phyloP scores from a whole-genome alignment of 2,888 invertebrate species.

The Chrysomela aeneicollis region DNA sequence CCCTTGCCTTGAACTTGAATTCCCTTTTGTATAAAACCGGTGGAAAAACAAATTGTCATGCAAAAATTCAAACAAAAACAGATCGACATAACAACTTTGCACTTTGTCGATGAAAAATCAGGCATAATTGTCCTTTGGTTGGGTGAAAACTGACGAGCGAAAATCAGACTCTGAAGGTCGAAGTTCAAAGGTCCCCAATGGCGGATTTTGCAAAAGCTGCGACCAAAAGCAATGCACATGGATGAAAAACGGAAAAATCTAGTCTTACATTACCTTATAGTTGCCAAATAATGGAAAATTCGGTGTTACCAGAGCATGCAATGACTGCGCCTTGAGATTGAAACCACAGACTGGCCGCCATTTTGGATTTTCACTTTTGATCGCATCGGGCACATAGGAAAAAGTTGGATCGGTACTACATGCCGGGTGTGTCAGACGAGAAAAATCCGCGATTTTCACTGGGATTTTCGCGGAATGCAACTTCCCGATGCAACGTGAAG shows the following conservation, averaged over 20 bases:
- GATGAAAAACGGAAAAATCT: constrained; percentile 24
- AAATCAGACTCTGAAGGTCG: constrained; percentile 52
- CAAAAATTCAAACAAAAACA: constrained; percentile 20
- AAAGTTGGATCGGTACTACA: constrained; percentile 15
- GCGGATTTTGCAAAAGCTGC: constrained; percentile 8
- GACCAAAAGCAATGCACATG: not conserved
- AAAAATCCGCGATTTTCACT: constrained; percentile 27
- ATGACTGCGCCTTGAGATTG: constrained; percentile 54
- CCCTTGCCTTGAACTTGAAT: constrained; percentile 59
- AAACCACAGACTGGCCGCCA: constrained; percentile 58
- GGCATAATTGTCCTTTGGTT: constrained; percentile 20
- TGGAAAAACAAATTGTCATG: constrained; percentile 32
- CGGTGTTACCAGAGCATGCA: constrained; percentile 53
- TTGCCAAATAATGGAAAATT: constrained; percentile 48
- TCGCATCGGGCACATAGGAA: constrained; percentile 37
- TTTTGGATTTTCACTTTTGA: constrained; percentile 64
- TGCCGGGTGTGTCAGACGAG: constrained; percentile 27
- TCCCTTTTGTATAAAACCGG: constrained; percentile 47
- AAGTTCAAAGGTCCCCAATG: constrained; percentile 48
- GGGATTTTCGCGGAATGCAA: constrained; percentile 33
- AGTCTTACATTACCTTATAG: constrained; percentile 50
- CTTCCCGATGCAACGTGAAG: constrained; percentile 38
- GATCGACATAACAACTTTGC: constrained; percentile 3
- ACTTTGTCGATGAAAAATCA: constrained; percentile 1
- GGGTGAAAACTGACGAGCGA: constrained; percentile 27